Evolutionary conservation across 1,140 invertebrate genomes (phyloP).

Genomic region (Ephestia elutella): DNA sequence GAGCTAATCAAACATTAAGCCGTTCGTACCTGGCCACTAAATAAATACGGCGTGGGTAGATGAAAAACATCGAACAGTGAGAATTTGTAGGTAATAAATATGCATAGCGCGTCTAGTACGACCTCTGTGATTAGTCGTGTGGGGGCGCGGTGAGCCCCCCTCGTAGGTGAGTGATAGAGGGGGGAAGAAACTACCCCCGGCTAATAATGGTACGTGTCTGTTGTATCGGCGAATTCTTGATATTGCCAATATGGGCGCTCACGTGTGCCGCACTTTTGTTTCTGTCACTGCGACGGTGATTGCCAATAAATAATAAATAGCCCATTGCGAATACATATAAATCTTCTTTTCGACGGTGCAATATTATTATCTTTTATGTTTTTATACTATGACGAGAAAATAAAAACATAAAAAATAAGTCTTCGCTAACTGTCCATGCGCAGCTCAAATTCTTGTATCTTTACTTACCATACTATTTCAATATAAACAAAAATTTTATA

Average conservation of each 20-base stretch:
- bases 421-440: no score
- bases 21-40: conserved; percentile 58
- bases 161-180: conserved; percentile 70
- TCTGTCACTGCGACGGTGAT: conserved; percentile 39
- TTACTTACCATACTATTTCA: no score
- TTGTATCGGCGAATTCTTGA: conserved; percentile 67
- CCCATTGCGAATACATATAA: background rate
- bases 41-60: conserved; percentile 65
- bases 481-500: no score
- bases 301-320: conserved; percentile 19
- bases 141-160: conserved; percentile 34
- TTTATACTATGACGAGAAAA: background rate
- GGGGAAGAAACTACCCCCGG: conserved; percentile 53
- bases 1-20: conserved; percentile 69
- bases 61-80: conserved; percentile 68
- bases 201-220: conserved; percentile 66
- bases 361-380: background rate
- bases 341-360: background rate
- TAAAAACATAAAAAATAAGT: no score
- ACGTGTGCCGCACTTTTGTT: conserved; percentile 62
- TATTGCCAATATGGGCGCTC: conserved; percentile 70
- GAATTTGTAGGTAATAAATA: conserved; percentile 69
- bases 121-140: conserved; percentile 70
- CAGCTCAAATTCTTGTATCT: no score
- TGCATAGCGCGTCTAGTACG: conserved; percentile 70